Conservation (phyloP, 2,888 invertebrate species). For the Andrena camellia region DNA sequence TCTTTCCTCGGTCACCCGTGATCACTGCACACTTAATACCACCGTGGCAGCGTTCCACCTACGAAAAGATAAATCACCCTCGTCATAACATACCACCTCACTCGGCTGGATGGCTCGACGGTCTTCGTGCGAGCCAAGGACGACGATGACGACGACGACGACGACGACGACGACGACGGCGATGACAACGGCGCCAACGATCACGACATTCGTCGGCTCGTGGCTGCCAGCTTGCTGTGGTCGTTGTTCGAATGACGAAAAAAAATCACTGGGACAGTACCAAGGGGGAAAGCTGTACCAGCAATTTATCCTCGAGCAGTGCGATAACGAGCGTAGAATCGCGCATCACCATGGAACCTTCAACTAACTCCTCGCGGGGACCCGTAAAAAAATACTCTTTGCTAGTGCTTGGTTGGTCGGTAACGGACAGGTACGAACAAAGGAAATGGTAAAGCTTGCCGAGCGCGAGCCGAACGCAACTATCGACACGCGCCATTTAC, state of each 20-base stretch:
- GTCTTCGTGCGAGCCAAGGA: conserved; percentile 19
- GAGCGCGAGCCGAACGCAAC: conserved; percentile 47
- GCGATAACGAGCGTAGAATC: neutral
- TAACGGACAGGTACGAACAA: conserved; percentile 41
- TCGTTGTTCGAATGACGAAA: no score
- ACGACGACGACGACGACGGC: neutral
- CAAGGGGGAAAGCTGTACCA: neutral
- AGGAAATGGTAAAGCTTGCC: conserved; percentile 45
- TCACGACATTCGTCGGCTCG: neutral
- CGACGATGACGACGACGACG: conserved; percentile 7
- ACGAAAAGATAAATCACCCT: conserved; percentile 80
- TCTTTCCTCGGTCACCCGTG: conserved; percentile 80
- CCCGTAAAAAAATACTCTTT: conserved; percentile 58
- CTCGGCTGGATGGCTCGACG: conserved; percentile 20
- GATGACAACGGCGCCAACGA: neutral
- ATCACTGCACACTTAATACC: conserved; percentile 83
- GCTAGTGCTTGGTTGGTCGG: conserved; percentile 14
- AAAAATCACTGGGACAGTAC: neutral
- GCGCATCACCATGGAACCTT: conserved; percentile 11
- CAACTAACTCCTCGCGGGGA: conserved; percentile 55
- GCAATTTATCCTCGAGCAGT: conserved; percentile 56
- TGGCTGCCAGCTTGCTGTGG: neutral
- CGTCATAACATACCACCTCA: conserved; percentile 80
- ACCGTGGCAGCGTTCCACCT: conserved; percentile 81
- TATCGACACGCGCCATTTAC: conserved; percentile 69